A percentile compares a stretch with the other conserved stretches of the same genome.
These are phyloP conservation scores for Leptestheria dahalacensis DNA, from an alignment of 1,140 invertebrate species.

Conservation along the genomic window DNA sequence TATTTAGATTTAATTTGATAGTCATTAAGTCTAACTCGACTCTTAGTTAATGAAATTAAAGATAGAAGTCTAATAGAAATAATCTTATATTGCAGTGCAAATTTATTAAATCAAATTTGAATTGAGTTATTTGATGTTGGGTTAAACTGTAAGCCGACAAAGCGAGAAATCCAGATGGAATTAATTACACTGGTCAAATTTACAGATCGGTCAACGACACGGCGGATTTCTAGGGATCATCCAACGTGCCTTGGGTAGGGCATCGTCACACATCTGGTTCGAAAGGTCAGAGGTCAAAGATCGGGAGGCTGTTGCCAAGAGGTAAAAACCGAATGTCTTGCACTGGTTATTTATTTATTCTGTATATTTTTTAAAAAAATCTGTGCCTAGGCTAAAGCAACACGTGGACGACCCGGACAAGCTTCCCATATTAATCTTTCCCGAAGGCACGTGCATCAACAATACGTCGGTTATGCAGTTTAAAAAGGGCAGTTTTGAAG, in stretches of 20 bases:
- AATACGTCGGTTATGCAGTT: conserved; percentile 99
- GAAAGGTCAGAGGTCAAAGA: conserved; percentile 93
- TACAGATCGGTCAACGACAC: conserved; percentile 87
- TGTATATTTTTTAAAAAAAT: background rate
- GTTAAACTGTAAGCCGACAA: too few relatives aligned
- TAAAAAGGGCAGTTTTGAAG: conserved; percentile 98
- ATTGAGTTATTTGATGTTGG: too few relatives aligned
- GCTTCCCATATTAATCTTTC: conserved; percentile 96
- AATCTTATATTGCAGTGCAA: too few relatives aligned
- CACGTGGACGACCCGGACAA: conserved; percentile 87
- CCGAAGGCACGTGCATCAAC: conserved; percentile 98
- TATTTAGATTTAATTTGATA: too few relatives aligned
- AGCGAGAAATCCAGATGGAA: too few relatives aligned
- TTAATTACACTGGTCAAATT: too few relatives aligned
- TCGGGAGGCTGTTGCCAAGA: conserved; percentile 66
- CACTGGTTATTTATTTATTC: too few relatives aligned
- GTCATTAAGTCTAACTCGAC: too few relatives aligned
- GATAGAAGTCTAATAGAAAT: background rate
- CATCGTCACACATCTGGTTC: conserved; percentile 97
- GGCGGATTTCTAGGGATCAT: conserved; percentile 86
- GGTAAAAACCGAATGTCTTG: conserved; percentile 43
- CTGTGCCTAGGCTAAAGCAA: conserved; percentile 49
- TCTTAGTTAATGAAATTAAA: too few relatives aligned
- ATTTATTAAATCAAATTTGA: too few relatives aligned
- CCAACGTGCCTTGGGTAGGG: conserved; percentile 78